Percentiles rank a stretch among this genome's conserved stretches.
Conservation (phyloP, 2,797 vertebrate species). For the Siniperca obscura region DNA sequence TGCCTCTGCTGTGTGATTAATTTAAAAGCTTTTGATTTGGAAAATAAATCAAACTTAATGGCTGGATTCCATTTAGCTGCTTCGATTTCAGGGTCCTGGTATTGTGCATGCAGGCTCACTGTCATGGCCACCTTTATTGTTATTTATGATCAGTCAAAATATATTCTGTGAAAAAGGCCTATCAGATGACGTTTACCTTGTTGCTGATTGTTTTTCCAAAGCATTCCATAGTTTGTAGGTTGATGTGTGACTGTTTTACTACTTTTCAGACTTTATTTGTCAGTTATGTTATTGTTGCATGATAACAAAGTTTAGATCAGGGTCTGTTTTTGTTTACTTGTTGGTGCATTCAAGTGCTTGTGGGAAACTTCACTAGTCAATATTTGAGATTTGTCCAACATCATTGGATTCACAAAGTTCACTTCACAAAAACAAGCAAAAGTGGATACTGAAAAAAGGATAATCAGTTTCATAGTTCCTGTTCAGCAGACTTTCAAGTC, state of each 20-base stretch:
- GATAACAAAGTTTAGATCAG: background rate
- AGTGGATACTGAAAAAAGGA: background rate
- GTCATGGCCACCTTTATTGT: background rate
- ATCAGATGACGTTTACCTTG: background rate
- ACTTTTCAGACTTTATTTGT: background rate
- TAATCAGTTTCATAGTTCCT: background rate
- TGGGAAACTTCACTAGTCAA: background rate
- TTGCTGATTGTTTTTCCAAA: background rate
- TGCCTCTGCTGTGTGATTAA: slow-evolving; percentile 2
- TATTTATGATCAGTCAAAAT: background rate
- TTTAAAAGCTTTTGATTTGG: slow-evolving; percentile 21
- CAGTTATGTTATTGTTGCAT: background rate
- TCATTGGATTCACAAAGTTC: background rate
- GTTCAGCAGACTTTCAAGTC: background rate
- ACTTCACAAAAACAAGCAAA: background rate
- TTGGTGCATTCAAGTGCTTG: background rate
- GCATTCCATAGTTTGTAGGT: background rate
- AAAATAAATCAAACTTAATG: slow-evolving; percentile 18
- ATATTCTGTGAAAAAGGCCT: background rate
- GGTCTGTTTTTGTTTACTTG: background rate
- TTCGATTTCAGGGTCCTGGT: background rate
- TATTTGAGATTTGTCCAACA: background rate
- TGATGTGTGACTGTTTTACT: background rate
- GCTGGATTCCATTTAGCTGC: slow-evolving; percentile 4
- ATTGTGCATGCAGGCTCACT: background rate